Evolutionary conservation across 2,113 vertebrate species (phyloP).

Genomic region (Oryzias celebensis): DNA sequence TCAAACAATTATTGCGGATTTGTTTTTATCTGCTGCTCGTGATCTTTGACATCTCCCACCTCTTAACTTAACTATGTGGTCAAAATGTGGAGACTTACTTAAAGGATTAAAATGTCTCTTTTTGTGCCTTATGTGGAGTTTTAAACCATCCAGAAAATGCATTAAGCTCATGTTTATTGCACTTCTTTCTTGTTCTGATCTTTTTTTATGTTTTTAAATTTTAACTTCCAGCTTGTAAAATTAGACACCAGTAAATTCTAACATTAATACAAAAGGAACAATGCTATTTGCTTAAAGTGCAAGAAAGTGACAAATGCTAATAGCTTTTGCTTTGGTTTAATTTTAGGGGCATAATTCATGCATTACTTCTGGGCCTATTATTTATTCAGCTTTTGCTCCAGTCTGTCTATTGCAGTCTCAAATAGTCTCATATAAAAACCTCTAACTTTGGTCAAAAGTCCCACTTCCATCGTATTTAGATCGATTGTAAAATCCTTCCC

Average conservation of each 20-base stretch:
- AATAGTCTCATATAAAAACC: constrained; percentile 2
- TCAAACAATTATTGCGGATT: constrained; percentile 17
- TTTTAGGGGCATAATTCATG: not conserved
- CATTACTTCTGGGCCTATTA: not conserved
- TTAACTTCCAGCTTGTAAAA: no score
- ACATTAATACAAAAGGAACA: no score
- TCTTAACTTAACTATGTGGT: constrained; percentile 20
- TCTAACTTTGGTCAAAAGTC: constrained; percentile 4
- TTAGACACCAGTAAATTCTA: no score
- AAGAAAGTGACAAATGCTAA: not conserved
- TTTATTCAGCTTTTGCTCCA: not conserved
- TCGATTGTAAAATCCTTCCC: no score
- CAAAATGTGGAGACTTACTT: not conserved
- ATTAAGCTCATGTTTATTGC: not conserved
- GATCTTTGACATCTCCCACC: constrained; percentile 10
- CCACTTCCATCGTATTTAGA: no score
- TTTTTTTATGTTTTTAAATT: not conserved
- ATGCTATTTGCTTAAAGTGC: no score
- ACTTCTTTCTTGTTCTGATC: not conserved
- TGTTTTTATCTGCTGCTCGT: constrained; percentile 21
- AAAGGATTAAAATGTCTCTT: constrained; percentile 17
- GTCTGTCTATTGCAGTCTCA: not conserved
- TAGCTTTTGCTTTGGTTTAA: constrained; percentile 8
- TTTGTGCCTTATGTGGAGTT: constrained; percentile 26
- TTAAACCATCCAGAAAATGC: constrained; percentile 7